Evolutionary conservation across 23 tunicate species (phyloP).

Genomic region (Halocynthia aurantium): DNA sequence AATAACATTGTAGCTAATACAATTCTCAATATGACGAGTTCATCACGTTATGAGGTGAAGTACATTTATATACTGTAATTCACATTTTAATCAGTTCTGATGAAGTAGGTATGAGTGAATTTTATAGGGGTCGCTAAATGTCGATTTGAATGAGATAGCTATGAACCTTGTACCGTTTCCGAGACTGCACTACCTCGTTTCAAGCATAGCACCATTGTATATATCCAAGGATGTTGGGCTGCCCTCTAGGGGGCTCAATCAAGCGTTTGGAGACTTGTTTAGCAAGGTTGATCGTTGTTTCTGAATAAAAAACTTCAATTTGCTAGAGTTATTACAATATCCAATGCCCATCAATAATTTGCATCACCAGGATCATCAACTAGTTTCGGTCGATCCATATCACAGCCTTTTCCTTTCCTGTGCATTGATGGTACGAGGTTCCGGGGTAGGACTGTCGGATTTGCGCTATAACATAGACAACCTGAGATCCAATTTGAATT

Average conservation of each 20-base stretch:
- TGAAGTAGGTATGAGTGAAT: neutral
- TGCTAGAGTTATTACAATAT: no score
- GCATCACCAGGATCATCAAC: conserved; percentile 36
- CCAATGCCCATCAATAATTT: neutral
- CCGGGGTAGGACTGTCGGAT: conserved; percentile 83
- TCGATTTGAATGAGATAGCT: conserved; percentile 98
- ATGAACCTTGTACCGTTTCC: conserved; percentile 99
- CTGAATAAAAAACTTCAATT: no score
- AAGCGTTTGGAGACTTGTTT: conserved; percentile 86
- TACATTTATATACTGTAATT: no score
- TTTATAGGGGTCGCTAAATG: conserved; percentile 74
- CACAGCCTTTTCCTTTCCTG: conserved; percentile 73
- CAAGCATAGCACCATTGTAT: conserved; percentile 83
- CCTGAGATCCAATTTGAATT: conserved; percentile 49
- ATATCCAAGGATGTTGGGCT: conserved; percentile 88
- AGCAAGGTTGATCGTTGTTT: neutral
- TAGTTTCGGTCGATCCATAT: conserved; percentile 66
- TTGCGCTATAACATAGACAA: conserved; percentile 70
- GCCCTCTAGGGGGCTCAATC: conserved; percentile 72
- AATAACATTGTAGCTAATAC: conserved; percentile 93
- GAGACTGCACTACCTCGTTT: conserved; percentile 71
- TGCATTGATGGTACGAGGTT: conserved; percentile 91
- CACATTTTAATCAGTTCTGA: no score
- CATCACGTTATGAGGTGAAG: conserved; percentile 62
- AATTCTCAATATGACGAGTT: conserved; percentile 94